These are phyloP conservation scores for Diphyllodes magnificus DNA, from an alignment of 2,113 vertebrate genomes.

Conservation along the genomic window DNA sequence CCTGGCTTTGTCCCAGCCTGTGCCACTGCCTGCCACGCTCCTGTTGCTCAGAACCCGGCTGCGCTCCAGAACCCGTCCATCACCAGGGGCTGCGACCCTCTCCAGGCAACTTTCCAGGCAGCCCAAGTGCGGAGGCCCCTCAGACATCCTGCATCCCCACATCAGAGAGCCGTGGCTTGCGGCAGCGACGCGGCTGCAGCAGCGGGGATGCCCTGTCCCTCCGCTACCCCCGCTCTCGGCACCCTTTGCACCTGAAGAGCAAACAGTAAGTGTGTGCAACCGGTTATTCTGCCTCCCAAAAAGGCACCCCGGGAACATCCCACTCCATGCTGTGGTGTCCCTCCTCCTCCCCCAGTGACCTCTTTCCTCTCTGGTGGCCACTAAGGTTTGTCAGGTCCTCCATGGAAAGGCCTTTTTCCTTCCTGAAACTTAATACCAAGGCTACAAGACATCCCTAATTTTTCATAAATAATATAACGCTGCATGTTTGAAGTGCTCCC, in stretches of 20 bases:
- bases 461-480: not conserved
- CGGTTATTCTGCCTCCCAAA: not conserved
- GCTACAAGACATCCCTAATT: not conserved
- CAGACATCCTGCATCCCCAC: fast-evolving
- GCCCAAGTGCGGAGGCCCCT: fast-evolving
- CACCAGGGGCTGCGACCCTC: fast-evolving
- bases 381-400: not conserved
- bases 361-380: not conserved
- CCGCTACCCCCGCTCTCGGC: fast-evolving
- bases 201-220: fast-evolving
- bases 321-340: fast-evolving
- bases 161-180: not conserved
- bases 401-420: not conserved
- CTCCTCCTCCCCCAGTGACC: not conserved
- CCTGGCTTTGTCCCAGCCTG: not conserved
- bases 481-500: not conserved
- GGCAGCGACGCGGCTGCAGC: fast-evolving
- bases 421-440: not conserved
- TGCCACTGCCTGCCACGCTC: not conserved
- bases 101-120: not conserved
- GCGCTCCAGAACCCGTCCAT: not conserved
- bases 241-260: not conserved
- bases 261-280: not conserved
- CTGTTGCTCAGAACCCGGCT: not conserved
- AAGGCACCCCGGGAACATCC: not conserved